phyloP scores from a whole-genome alignment of 2,888 invertebrate species.

The Meloe dianella region DNA sequence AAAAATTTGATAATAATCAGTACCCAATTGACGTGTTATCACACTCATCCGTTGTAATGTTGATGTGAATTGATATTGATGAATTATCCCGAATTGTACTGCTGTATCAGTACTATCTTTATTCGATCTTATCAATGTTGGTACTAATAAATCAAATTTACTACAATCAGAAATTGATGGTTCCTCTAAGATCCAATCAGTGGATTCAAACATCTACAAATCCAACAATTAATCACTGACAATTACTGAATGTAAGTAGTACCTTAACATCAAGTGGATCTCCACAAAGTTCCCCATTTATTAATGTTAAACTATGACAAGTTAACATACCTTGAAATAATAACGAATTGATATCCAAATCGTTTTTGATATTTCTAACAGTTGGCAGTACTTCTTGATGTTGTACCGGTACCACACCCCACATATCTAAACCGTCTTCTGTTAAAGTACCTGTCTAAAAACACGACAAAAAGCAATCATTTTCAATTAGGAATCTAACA shows the following conservation, averaged over 20 bases:
- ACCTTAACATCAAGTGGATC: constrained; percentile 94
- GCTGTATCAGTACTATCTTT: constrained; percentile 59
- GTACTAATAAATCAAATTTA: constrained; percentile 82
- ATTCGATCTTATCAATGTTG: constrained; percentile 70
- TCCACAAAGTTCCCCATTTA: constrained; percentile 84
- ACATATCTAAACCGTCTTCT: constrained; percentile 95
- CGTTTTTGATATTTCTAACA: constrained; percentile 41
- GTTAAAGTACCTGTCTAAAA: constrained; percentile 93
- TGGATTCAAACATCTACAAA: constrained; percentile 89
- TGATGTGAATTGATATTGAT: constrained; percentile 83
- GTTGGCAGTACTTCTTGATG: constrained; percentile 29
- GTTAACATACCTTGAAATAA: constrained; percentile 81
- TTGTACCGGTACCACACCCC: constrained; percentile 80
- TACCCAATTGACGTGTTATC: constrained; percentile 72
- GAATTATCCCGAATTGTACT: constrained; percentile 66
- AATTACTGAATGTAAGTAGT: constrained; percentile 13
- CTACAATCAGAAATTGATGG: constrained; percentile 74
- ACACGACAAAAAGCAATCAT: too few relatives aligned
- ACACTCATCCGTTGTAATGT: constrained; percentile 89
- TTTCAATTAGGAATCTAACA: too few relatives aligned
- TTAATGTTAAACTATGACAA: constrained; percentile 90
- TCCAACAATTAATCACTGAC: not conserved
- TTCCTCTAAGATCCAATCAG: constrained; percentile 87
- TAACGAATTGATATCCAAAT: constrained; percentile 37
- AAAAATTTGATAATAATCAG: constrained; percentile 77